Evolutionary conservation across 2,797 vertebrate species (phyloP), one percentile per base, ranked within the genome.

Genomic region (Oreonectes daqikongensis): DNA sequence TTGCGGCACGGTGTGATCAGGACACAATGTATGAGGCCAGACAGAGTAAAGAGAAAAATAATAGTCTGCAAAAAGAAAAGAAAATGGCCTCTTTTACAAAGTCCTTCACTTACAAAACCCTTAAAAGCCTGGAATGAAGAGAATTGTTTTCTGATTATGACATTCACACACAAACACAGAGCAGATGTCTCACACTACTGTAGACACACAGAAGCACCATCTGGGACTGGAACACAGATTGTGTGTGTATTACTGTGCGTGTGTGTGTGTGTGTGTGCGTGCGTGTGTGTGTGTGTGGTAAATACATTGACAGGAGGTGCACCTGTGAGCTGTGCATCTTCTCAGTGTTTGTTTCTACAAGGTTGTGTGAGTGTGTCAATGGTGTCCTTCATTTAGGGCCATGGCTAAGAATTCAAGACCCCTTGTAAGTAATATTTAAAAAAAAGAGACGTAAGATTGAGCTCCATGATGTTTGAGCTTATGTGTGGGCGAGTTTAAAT

Each of bases 121-220:
- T 28, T 83, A 87, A 86, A 87, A 86, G 89, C 90, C 89, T 89
- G 87, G 87, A 88, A 86, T 81, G 88, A 88, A 87, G 89, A 88
- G 88, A 83, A 84, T 75, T 83, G 88, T 77, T 86, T 81, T 87
- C 89, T 88, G 78, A 63, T 88, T 90, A 81, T 84, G 73, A 85
- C 84, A 73, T 76, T 77, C 70, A 80, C 78, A 77, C 38, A 75
- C 75, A 76, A 79, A 79, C 22, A 61, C 22, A 20, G 90, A 92
- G 87, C 92, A 93, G 91, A 93, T 93, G 92, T 93, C 92, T 90
- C 87, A 87, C 90, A 91, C 89, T 90, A 87, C 87, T 91, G 87
- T 87, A 89, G 86, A 90, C 86, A 90, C 87, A 88, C 71, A 48
- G 87, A 90, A 87, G 90, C 87, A 90, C 91, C 92, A 93, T 93